These are phyloP conservation scores for Aphelenchoides fujianensis DNA, from an alignment of 1,140 invertebrate genomes.

Conservation along the genomic window DNA sequence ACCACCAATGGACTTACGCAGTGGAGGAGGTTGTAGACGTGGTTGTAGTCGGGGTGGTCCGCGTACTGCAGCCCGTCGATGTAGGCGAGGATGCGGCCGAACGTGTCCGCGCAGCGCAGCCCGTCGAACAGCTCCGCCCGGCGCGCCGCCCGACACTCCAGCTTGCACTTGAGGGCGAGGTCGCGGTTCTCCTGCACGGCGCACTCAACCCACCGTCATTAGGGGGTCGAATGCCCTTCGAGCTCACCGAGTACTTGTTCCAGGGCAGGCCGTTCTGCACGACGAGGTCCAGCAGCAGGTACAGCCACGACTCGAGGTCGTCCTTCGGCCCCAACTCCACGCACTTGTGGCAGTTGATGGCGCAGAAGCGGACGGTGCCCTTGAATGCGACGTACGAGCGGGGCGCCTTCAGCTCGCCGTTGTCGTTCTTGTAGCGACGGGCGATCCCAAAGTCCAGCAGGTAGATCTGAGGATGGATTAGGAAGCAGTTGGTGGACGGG, in stretches of 20 bases:
- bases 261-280: slow-evolving; percentile 28
- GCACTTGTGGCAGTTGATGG: slow-evolving; percentile 32
- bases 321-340: slow-evolving; percentile 38
- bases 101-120: no score
- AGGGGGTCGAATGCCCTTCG: no score
- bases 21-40: no score
- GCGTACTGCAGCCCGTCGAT: no score
- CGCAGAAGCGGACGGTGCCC: slow-evolving; percentile 39
- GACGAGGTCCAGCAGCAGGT: slow-evolving; percentile 37
- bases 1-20: no score
- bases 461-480: slow-evolving; percentile 32
- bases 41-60: no score
- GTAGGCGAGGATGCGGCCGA: no score
- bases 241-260: slow-evolving; percentile 32
- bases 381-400: slow-evolving; percentile 34
- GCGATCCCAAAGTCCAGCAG: no score
- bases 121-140: slow-evolving; percentile 31
- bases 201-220: no score
- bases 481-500: background rate
- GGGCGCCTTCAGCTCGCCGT: no score
- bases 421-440: slow-evolving; percentile 32
- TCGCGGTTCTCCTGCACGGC: no score
- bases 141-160: slow-evolving; percentile 35
- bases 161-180: slow-evolving; percentile 36
- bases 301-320: no score